Base-by-base conservation (phyloP, 2,797 vertebrate genomes). In the Garrulus glandarius region DNA sequence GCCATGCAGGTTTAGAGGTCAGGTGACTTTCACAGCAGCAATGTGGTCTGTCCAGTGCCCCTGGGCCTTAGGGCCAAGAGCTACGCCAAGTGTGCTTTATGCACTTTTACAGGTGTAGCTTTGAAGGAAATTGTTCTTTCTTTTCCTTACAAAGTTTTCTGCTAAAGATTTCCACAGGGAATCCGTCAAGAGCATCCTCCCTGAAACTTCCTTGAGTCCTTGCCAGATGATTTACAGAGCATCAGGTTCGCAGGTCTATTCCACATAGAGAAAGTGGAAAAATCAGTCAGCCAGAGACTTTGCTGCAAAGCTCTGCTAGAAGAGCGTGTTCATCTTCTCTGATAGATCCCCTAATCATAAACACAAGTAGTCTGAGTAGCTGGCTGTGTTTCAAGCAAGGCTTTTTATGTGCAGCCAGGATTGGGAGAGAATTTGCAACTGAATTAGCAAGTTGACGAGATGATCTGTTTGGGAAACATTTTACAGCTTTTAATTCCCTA, bases 351-450 rank as follows among this genome's bases (percentile, higher is more conserved):
- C 65, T 87, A 43, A 84, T 84, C 80, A 75, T 83, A 80, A 89
- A 89, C 57, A 80, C 20, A 39, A 92, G 47, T 68, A 69, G 47
- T 87, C 57, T 57, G 50, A 94, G 46, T 85, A 77, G 23, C 0
- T 95, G 80, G 74, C 88, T 84, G 2, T 61, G n/a, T 72, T 92
- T 92, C 87, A 88, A 80, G 82, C 9, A 64, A 60, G 22, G 27
- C 30, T 84, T 86, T 95, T 92, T 92, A n/a, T 72, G 50, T 76
- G 47, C 41, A 82, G 83, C 52, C 85, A 90, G 55, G 47, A 46
- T 5, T 94, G 85, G 52, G 63, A 77, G 37, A 86, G 74, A 82
- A 61, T 86, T 90, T 95, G 47, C 70, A 49, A 69, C n/a, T 72
- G 47, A 95, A 84, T 72, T 83, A 94, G 43, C 75, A 81, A 86